Conservation (phyloP, 2,888 invertebrate species). For the Aelia acuminata region DNA sequence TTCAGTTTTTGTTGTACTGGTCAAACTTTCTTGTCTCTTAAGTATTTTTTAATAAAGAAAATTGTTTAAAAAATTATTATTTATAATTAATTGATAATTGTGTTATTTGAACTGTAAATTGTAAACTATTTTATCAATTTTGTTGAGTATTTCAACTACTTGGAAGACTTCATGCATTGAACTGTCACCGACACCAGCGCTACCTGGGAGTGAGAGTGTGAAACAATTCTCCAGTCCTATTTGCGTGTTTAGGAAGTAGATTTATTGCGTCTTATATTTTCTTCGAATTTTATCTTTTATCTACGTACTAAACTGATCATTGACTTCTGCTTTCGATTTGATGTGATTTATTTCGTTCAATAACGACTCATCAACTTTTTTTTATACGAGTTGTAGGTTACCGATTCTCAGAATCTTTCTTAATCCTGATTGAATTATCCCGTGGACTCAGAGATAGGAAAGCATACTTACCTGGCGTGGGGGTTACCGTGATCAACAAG, state of each 20-base stretch:
- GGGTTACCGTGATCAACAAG: neutral
- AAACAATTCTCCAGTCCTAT: neutral
- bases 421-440: neutral
- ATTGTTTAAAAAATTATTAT: neutral
- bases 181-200: neutral
- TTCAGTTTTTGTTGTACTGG: neutral
- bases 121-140: neutral
- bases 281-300: neutral
- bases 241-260: neutral
- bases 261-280: neutral
- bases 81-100: neutral
- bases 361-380: neutral
- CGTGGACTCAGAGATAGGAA: neutral
- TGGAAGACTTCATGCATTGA: no score
- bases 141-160: neutral
- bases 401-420: neutral
- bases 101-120: neutral
- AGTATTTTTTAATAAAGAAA: neutral
- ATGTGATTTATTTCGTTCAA: neutral
- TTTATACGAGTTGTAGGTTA: neutral
- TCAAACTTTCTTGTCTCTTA: neutral
- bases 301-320: neutral
- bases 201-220: neutral
- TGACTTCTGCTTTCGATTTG: neutral
- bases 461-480: slow-evolving; percentile 14